These are phyloP conservation scores for Epinephelus cyanopodus DNA, from an alignment of 2,113 vertebrate genomes.

Conservation along the genomic window DNA sequence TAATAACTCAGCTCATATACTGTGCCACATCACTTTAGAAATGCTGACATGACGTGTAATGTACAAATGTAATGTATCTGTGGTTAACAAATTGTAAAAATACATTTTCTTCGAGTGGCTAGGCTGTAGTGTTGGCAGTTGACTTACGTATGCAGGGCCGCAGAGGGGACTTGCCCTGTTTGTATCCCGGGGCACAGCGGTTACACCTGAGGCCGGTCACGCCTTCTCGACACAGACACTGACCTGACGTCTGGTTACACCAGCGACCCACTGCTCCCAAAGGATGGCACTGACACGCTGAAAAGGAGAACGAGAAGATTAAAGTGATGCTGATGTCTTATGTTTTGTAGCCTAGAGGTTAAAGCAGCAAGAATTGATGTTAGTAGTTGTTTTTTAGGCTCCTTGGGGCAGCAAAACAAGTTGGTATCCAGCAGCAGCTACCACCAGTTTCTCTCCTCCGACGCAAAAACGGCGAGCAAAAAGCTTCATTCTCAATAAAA, in stretches of 20 bases:
- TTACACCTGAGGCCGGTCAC: conserved; percentile 90
- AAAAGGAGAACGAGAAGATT: neutral
- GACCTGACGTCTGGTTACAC: conserved; percentile 92
- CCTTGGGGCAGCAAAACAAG: too few relatives aligned
- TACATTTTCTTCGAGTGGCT: too few relatives aligned
- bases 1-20: too few relatives aligned
- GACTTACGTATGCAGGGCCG: conserved; percentile 90
- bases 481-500: too few relatives aligned
- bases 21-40: too few relatives aligned
- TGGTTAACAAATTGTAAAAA: too few relatives aligned
- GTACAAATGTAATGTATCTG: too few relatives aligned
- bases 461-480: too few relatives aligned
- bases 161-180: conserved; percentile 88
- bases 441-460: too few relatives aligned
- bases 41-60: too few relatives aligned
- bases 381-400: neutral
- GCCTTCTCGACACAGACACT: conserved; percentile 90
- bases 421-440: too few relatives aligned
- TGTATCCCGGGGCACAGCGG: conserved; percentile 89
- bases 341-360: neutral
- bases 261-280: conserved; percentile 87
- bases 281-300: conserved; percentile 92
- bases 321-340: neutral
- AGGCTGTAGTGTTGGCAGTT: too few relatives aligned
- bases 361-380: neutral